Evolutionary conservation across 2,113 vertebrate species (phyloP).

Genomic region (Atrichornis clamosus): DNA sequence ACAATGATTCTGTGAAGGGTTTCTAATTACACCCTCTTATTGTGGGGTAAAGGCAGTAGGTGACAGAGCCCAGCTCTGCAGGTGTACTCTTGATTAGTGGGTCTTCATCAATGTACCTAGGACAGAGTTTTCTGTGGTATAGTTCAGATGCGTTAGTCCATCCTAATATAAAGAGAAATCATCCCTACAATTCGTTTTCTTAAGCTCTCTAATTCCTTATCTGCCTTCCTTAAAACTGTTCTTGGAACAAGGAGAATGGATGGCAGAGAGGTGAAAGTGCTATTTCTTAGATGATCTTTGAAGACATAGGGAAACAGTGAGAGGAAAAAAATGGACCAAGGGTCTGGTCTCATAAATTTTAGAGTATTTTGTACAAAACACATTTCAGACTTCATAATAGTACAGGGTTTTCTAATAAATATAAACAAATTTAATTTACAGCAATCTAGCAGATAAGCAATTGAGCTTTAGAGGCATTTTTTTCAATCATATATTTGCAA

Average conservation of each 20-base stretch:
- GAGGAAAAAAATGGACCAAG: background rate
- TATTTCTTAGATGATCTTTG: background rate
- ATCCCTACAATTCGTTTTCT: background rate
- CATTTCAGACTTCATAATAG: background rate
- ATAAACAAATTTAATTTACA: background rate
- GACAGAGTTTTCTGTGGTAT: background rate
- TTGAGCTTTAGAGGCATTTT: background rate
- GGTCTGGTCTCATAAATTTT: background rate
- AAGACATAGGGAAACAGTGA: background rate
- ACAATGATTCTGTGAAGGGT: constrained; percentile 30
- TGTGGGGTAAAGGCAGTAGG: background rate
- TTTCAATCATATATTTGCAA: background rate
- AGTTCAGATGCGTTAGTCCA: background rate
- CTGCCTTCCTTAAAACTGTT: background rate
- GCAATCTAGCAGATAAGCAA: background rate
- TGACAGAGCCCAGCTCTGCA: background rate
- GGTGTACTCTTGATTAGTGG: background rate
- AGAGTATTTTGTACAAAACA: background rate
- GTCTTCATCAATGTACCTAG: background rate
- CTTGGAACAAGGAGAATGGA: background rate
- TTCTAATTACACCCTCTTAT: constrained; percentile 22
- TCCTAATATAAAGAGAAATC: background rate
- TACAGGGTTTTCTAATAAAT: background rate
- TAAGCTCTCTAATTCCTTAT: background rate
- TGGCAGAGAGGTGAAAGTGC: background rate